phyloP scores from a whole-genome alignment of 1,140 invertebrate genomes.

The Sipha flava region DNA sequence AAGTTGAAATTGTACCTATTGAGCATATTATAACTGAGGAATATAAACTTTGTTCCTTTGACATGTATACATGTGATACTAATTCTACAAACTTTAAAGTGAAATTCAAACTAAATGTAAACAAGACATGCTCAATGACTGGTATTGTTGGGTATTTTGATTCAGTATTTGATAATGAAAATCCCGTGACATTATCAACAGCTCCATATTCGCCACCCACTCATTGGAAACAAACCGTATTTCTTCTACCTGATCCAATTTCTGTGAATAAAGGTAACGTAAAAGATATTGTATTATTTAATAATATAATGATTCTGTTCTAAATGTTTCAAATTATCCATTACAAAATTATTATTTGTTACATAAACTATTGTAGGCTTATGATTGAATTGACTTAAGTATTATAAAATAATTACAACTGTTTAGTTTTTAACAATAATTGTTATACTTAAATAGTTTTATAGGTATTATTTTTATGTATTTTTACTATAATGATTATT shows the following conservation, averaged over 20 bases:
- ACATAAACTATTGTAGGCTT: no score
- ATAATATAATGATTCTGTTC: not conserved
- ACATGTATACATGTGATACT: conserved; percentile 72
- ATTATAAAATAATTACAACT: no score
- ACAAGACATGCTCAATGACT: conserved; percentile 65
- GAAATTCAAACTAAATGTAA: conserved; percentile 63
- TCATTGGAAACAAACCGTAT: conserved; percentile 97
- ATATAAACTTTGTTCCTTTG: conserved; percentile 57
- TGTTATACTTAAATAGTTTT: no score
- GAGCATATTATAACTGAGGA: conserved; percentile 68
- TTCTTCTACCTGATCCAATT: conserved; percentile 72
- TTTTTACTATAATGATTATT: not conserved
- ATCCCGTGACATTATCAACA: conserved; percentile 60
- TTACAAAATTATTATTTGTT: no score
- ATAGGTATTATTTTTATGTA: no score
- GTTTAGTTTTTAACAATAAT: no score
- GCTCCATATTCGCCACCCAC: conserved; percentile 66
- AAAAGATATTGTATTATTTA: not conserved
- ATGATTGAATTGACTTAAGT: no score
- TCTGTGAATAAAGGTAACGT: conserved; percentile 61
- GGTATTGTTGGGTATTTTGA: conserved; percentile 90
- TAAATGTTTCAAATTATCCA: no score
- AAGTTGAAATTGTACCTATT: conserved; percentile 72
- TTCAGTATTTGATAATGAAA: conserved; percentile 70
- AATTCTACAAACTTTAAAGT: conserved; percentile 73